A percentile compares a stretch with the other conserved stretches of the same genome.
Conservation (phyloP, 2,888 invertebrate genomes). For the Ichneumon xanthorius region DNA sequence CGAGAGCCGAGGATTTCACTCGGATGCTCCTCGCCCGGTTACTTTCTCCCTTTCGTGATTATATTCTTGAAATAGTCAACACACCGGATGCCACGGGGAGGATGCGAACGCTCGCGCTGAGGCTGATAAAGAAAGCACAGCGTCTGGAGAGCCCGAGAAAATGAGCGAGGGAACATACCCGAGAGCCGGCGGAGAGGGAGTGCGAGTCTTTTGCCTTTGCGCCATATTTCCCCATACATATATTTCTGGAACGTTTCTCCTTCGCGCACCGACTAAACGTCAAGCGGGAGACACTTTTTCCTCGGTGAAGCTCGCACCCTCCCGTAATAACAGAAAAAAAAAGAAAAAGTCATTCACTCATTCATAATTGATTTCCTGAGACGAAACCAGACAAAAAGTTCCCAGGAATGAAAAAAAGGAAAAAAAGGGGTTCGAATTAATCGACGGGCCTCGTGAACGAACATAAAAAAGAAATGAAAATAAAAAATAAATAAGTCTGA, state of each 20-base stretch:
- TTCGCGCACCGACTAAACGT: constrained; percentile 56
- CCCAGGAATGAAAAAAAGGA: constrained; percentile 24
- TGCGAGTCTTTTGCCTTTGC: constrained; percentile 63
- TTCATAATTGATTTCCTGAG: constrained; percentile 52
- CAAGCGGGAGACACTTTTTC: constrained; percentile 41
- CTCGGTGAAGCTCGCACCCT: neutral
- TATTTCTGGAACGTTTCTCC: constrained; percentile 61
- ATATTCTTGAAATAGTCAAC: constrained; percentile 83
- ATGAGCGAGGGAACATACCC: constrained; percentile 20
- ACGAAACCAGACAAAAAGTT: constrained; percentile 24
- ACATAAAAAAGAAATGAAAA: constrained; percentile 26
- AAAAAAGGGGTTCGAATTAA: constrained; percentile 24
- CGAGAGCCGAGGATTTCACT: constrained; percentile 40
- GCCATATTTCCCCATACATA: constrained; percentile 52
- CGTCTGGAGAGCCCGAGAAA: constrained; percentile 49
- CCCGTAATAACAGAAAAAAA: constrained; percentile 3
- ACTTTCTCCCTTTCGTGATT: constrained; percentile 75
- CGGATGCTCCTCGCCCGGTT: constrained; percentile 25
- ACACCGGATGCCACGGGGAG: constrained; percentile 79
- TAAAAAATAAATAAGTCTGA: constrained; percentile 55
- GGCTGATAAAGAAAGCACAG: constrained; percentile 34
- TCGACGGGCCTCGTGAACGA: constrained; percentile 28
- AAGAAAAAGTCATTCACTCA: constrained; percentile 19
- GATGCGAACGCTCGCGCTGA: constrained; percentile 39
- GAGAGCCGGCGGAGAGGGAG: constrained; percentile 34